Conservation (phyloP, 2,797 vertebrate species). For the Zalophus californianus region DNA sequence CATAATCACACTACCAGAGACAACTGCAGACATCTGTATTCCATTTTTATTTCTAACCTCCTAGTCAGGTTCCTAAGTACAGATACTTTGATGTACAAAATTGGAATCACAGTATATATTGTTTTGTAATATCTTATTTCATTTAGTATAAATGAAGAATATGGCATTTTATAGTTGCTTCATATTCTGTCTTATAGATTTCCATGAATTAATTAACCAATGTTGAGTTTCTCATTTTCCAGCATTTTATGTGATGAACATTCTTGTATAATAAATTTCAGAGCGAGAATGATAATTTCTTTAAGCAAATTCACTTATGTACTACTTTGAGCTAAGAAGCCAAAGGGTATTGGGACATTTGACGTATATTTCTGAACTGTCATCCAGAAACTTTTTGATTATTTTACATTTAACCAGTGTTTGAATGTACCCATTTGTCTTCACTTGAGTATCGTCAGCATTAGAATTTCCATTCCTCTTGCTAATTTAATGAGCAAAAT, state of each 20-base stretch:
- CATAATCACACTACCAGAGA: neutral
- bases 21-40: neutral
- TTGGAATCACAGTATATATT: neutral
- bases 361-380: neutral
- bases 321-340: neutral
- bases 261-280: neutral
- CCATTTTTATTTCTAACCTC: neutral
- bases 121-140: neutral
- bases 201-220: neutral
- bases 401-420: neutral
- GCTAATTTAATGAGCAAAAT: neutral
- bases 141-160: neutral
- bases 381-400: neutral
- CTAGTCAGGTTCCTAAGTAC: neutral
- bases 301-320: neutral
- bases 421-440: neutral
- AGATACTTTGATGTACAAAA: neutral
- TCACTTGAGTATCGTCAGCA: neutral
- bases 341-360: neutral
- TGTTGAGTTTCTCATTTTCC: neutral
- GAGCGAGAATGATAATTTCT: neutral
- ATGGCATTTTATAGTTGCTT: neutral
- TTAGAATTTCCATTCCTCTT: conserved; percentile 12
- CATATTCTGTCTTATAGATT: neutral
- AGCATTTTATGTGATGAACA: neutral